phyloP scores from a whole-genome alignment of 2,113 vertebrate genomes.

The Micronycteris hirsuta region DNA sequence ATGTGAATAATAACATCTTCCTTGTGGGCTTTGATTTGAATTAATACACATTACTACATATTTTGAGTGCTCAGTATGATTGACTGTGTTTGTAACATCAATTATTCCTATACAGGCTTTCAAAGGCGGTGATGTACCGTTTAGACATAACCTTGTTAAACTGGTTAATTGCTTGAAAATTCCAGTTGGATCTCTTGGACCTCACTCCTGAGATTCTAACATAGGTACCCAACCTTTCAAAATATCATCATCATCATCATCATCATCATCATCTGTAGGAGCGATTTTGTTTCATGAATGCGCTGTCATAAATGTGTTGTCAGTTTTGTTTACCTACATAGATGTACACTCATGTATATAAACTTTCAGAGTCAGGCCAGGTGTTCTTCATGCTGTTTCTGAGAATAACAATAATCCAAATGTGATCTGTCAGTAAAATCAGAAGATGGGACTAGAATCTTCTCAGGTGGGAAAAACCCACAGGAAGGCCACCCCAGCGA shows the following conservation, averaged over 20 bases:
- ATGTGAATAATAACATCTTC: background rate
- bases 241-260: background rate
- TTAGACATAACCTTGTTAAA: background rate
- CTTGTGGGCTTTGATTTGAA: background rate
- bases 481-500: background rate
- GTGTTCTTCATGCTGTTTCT: background rate
- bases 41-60: background rate
- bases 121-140: background rate
- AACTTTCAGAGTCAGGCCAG: background rate
- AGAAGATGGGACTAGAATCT: background rate
- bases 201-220: background rate
- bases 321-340: background rate
- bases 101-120: background rate
- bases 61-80: background rate
- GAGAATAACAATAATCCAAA: background rate
- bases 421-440: background rate
- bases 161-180: background rate
- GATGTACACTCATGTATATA: no score
- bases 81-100: background rate
- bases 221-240: background rate
- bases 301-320: background rate
- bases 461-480: background rate
- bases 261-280: background rate
- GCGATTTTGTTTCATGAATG: background rate
- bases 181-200: background rate